Base-by-base conservation (phyloP, 2,888 invertebrate species). In the Microplitis manilae region DNA sequence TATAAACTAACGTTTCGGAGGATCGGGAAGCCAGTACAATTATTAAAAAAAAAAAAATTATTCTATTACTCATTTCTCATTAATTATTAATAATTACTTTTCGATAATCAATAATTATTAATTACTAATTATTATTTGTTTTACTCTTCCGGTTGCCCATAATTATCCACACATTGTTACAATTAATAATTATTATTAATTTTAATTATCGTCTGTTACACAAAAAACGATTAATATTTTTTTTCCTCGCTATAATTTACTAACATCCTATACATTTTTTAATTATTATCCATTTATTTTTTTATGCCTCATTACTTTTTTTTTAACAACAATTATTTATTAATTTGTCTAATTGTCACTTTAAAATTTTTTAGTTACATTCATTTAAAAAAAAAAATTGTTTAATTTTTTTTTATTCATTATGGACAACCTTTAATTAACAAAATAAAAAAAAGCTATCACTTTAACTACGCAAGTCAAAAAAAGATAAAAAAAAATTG, bases 11-110 rank as follows among this genome's bases (percentile, higher is more conserved):
- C 85, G 88, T 73, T 30, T 30, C 85, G 86, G 87, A 86, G 89
- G 86, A 87, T 89, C 87, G 86, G 89, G 88, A 89, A 89, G 89
- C 89, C 90, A 89, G 88, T 89, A 88, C 84, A 85, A 68, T 84
- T 86, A 86, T 86, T 87, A 85, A 85, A 86, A 76, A 75, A 59
- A 41, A 17, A 68, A 13, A 40, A 30, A 15, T 64, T 13, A 62
- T 62, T 62, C 20, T 17, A 62, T 62, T 62, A 20, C 20, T 65
- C 38, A 30, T 65, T 65, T 30, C 65, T 65, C 65, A 20, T 13
- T 65, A 30, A 20, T 65, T 9, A 65, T 20, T 65, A 30, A 65
- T 65, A 65, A 65, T 65, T 38, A 17, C 74, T 75, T 67, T 50
- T 30, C 30, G 30, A 30, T 30, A 30, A 30, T 30, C 68, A 83